Conservation (phyloP, 2,888 invertebrate genomes). For the Ametastegia equiseti region DNA sequence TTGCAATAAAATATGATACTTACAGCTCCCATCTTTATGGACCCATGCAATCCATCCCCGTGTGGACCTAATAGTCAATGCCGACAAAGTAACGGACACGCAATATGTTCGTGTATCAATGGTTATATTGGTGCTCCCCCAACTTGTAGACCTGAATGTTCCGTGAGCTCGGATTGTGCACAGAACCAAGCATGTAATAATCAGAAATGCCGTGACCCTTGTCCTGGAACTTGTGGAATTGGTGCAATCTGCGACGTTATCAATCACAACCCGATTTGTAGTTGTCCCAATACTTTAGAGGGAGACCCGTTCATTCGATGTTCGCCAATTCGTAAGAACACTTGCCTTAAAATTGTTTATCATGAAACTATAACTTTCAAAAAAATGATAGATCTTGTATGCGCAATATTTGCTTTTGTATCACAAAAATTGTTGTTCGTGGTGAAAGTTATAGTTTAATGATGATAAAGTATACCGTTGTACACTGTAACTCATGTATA, state of each 20-base stretch:
- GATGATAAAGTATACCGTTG: background rate
- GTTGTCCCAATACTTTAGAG: conserved; percentile 82
- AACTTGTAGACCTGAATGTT: conserved; percentile 87
- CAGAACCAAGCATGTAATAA: conserved; percentile 87
- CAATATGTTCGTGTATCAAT: conserved; percentile 84
- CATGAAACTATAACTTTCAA: conserved; percentile 19
- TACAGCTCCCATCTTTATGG: conserved; percentile 76
- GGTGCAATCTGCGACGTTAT: conserved; percentile 86
- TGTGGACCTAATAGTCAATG: conserved; percentile 90
- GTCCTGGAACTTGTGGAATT: conserved; percentile 88
- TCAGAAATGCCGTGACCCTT: conserved; percentile 90
- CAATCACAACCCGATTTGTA: conserved; percentile 89
- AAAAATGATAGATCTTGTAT: background rate
- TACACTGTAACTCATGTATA: background rate
- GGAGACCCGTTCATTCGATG: conserved; percentile 89
- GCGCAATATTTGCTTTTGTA: background rate
- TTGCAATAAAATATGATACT: conserved; percentile 34
- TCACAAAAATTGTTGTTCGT: background rate
- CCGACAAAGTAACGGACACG: conserved; percentile 84
- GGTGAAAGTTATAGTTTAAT: conserved; percentile 7
- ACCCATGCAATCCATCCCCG: conserved; percentile 85
- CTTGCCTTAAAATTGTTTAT: conserved; percentile 43
- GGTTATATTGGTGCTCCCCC: conserved; percentile 88
- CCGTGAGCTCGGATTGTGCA: conserved; percentile 86
- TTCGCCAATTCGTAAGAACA: conserved; percentile 75